Evolutionary conservation across 2,888 invertebrate genomes (phyloP).

Genomic region (Callinectes sapidus): DNA sequence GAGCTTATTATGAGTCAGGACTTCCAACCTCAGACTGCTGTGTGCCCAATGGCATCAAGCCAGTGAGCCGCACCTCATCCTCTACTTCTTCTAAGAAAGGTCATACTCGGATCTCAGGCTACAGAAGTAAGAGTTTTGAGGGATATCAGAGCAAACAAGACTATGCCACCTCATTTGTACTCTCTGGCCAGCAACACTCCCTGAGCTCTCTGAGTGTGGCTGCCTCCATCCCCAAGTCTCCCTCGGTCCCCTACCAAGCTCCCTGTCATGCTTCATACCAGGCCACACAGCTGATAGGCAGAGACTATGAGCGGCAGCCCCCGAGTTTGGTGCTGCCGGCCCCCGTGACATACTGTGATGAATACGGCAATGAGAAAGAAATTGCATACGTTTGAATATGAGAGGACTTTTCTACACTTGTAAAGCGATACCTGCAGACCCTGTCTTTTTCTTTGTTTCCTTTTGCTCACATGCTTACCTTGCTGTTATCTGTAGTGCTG

Average conservation of each 20-base stretch:
- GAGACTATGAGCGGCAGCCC: conserved; percentile 6
- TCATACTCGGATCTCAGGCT: neutral
- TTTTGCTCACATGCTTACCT: neutral
- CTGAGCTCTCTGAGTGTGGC: neutral
- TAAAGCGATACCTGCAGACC: neutral
- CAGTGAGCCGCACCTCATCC: neutral
- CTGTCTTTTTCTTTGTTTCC: neutral
- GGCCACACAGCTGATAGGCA: neutral
- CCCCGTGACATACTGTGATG: conserved; percentile 54
- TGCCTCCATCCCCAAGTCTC: neutral
- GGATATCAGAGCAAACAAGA: neutral
- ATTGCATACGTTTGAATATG: conserved; percentile 53
- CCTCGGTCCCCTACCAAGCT: neutral
- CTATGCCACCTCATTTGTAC: neutral
- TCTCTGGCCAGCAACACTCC: neutral
- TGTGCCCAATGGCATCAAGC: neutral
- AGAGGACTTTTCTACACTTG: neutral
- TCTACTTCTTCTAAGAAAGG: neutral
- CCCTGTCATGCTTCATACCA: neutral
- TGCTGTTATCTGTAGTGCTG: neutral
- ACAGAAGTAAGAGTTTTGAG: conserved; percentile 48
- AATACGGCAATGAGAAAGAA: conserved; percentile 59
- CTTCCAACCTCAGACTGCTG: neutral
- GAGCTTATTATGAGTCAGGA: neutral
- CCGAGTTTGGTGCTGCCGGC: conserved; percentile 53